Evolutionary conservation across 2,113 vertebrate genomes (phyloP), one percentile per base, ranked within the genome.

Genomic region (Pollimyrus isidori): DNA sequence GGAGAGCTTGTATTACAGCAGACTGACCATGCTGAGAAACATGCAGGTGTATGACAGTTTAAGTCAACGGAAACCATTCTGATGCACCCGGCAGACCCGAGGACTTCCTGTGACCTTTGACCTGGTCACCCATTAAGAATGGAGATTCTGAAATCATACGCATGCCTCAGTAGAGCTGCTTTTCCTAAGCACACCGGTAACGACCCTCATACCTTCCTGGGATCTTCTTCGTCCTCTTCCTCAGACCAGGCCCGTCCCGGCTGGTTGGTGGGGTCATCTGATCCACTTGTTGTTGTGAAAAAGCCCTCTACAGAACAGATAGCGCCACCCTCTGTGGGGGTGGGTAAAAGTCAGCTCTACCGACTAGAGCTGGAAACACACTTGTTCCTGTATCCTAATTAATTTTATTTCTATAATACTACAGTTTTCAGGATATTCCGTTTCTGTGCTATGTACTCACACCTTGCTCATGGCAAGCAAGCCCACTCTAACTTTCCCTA

Each of bases 201-300:
- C 15, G 19, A 35, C 50, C 50, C 26, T 56, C 85, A 84, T 65
- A 92, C 92, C 88, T 42, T 87, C 21, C 3, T 86, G 62, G 9
- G 88, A 46, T 15, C 89, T 49, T 89, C 73, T 4, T 91, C 88
- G 26, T 91, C 92, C 0, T 93, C 93, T 2, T 92, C 91, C 0
- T 94, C 95, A 0, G 93, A 92, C 93, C 93, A 94, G 46, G 53
- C 89, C 2, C 95, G 89, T 23, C 56, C 91, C 93, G 94, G 94
- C 58, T 95, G 87, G 13, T 91, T 94, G 58, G 86, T 85, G 49
- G 92, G 90, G 87, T 90, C 90, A 0, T 90, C 42, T 0, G 58
- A 65, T 26, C 83, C 35, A 6, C 86, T 87, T 46, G 50, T 35
- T 17, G 73, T 56, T 21, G 17, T 69, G 53, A 50, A 46, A 39